These are phyloP conservation scores for Misgurnus anguillicaudatus DNA, from an alignment of 2,113 vertebrate species.

Conservation along the genomic window DNA sequence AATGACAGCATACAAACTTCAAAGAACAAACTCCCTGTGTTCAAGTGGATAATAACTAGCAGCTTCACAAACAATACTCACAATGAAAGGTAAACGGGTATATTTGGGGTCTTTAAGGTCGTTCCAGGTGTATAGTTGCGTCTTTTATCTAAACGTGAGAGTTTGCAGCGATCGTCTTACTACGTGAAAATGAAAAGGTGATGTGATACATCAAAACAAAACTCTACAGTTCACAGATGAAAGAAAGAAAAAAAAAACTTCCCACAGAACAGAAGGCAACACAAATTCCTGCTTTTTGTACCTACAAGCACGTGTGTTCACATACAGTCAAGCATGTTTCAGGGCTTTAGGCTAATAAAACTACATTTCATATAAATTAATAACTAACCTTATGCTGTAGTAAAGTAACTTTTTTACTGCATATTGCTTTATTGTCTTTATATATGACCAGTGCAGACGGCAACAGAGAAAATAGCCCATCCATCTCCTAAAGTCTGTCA, in stretches of 20 bases:
- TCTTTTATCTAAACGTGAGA: too few relatives aligned
- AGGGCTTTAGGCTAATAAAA: too few relatives aligned
- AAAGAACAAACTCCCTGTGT: slow-evolving; percentile 24
- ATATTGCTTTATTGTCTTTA: neutral
- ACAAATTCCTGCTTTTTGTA: too few relatives aligned
- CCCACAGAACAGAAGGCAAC: too few relatives aligned
- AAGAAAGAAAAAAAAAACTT: too few relatives aligned
- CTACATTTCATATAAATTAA: too few relatives aligned
- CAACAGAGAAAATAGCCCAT: neutral
- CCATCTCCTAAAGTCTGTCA: neutral
- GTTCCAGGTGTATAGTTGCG: neutral
- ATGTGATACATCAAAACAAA: too few relatives aligned
- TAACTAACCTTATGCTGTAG: too few relatives aligned
- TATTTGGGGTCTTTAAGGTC: neutral
- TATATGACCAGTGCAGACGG: neutral
- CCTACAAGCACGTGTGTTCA: too few relatives aligned
- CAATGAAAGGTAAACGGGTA: slow-evolving; percentile 10
- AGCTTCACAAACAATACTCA: neutral
- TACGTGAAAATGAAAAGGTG: neutral
- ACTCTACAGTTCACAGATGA: too few relatives aligned
- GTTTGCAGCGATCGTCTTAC: neutral
- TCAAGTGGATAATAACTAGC: slow-evolving; percentile 26
- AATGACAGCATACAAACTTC: neutral
- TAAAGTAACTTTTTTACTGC: neutral
- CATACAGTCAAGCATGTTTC: too few relatives aligned